Percentiles rank a stretch among this genome's conserved stretches.
Evolutionary conservation across 2,797 vertebrate species (phyloP).

Genomic region (Molossus alvarezi): DNA sequence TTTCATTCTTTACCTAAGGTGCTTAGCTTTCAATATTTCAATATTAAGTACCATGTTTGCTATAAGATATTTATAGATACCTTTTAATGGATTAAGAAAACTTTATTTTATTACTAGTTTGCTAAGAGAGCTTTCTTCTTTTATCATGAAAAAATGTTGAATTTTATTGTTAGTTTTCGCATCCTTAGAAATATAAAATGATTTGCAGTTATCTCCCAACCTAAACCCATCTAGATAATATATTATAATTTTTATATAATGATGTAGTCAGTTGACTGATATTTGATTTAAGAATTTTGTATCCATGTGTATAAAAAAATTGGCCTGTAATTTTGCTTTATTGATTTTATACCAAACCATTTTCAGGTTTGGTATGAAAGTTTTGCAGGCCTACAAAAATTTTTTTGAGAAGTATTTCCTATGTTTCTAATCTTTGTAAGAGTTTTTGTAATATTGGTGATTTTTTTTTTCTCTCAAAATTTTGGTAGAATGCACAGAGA

Average conservation of each 20-base stretch:
- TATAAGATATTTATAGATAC: neutral
- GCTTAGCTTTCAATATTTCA: constrained; percentile 48
- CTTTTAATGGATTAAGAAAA: neutral
- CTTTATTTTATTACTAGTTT: constrained; percentile 16
- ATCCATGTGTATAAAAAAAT: neutral
- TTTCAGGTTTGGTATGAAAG: neutral
- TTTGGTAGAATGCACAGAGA: constrained; percentile 42
- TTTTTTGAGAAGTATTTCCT: constrained; percentile 6
- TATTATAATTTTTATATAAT: neutral
- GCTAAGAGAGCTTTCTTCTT: neutral
- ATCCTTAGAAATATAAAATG: neutral
- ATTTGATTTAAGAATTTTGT: constrained; percentile 27
- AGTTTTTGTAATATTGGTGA: neutral
- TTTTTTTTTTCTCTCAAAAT: constrained; percentile 29
- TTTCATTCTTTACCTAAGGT: neutral
- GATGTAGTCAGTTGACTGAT: neutral
- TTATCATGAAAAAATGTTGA: neutral
- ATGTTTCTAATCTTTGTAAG: constrained; percentile 44
- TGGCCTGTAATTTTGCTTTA: neutral
- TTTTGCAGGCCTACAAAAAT: neutral
- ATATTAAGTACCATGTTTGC: neutral
- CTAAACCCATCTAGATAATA: neutral
- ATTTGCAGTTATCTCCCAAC: neutral
- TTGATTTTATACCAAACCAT: neutral
- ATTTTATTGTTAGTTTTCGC: constrained; percentile 39